phyloP scores from a whole-genome alignment of 2,113 vertebrate species.

The Guaruba guarouba region DNA sequence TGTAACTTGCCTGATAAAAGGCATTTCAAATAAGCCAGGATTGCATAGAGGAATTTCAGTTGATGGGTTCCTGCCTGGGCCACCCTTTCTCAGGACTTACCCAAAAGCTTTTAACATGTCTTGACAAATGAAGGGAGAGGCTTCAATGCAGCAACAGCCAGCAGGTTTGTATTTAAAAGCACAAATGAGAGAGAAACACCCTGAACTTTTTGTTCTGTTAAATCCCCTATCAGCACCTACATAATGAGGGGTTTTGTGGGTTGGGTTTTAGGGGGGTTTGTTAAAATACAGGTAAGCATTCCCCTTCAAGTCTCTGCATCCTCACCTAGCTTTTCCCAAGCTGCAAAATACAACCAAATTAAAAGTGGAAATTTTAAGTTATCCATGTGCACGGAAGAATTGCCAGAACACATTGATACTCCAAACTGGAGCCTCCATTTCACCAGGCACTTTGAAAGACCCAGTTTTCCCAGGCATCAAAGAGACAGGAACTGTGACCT shows the following conservation, averaged over 20 bases:
- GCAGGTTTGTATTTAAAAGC: background rate
- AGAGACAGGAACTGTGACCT: background rate
- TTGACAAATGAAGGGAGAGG: slow-evolving; percentile 61
- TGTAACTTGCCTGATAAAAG: slow-evolving; percentile 72
- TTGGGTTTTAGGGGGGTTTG: background rate
- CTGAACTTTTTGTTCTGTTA: background rate
- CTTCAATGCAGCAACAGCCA: background rate
- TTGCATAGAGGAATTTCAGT: slow-evolving; percentile 68
- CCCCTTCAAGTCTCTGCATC: background rate
- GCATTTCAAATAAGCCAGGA: slow-evolving; percentile 59
- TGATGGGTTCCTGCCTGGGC: slow-evolving; percentile 66
- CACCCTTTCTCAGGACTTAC: slow-evolving; percentile 66
- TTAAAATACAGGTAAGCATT: background rate
- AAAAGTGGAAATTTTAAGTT: background rate
- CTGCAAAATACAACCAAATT: background rate
- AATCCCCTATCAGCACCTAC: background rate
- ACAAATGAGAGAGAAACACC: background rate
- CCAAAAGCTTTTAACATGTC: slow-evolving; percentile 58
- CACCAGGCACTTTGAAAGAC: background rate
- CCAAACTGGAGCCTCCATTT: background rate
- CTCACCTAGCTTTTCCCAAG: background rate
- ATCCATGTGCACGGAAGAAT: background rate
- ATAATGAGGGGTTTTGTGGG: background rate
- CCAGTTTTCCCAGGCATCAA: background rate
- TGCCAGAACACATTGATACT: background rate